phyloP scores from a whole-genome alignment of 2,113 vertebrate species.

The Oreotrochilus melanogaster region DNA sequence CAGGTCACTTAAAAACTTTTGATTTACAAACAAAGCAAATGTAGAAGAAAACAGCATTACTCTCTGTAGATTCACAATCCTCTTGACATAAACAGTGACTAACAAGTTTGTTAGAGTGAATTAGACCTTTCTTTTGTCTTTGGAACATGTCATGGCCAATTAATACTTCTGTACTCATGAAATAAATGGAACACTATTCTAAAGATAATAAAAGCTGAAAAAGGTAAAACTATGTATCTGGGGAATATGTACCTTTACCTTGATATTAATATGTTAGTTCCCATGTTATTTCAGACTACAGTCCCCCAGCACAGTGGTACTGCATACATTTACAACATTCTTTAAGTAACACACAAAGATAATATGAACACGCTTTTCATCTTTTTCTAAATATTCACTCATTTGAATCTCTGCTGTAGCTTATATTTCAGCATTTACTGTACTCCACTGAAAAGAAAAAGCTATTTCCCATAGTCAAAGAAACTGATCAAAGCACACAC shows the following conservation, averaged over 20 bases:
- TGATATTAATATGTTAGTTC: conserved; percentile 89
- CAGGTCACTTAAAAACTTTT: conserved; percentile 80
- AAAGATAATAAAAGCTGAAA: conserved; percentile 88
- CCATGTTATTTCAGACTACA: conserved; percentile 82
- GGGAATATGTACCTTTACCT: conserved; percentile 92
- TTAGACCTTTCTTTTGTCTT: conserved; percentile 97
- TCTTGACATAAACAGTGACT: conserved; percentile 86
- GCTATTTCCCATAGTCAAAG: conserved; percentile 55
- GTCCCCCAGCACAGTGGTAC: conserved; percentile 80
- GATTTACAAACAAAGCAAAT: conserved; percentile 82
- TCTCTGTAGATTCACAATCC: conserved; percentile 81
- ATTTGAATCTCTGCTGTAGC: conserved; percentile 76
- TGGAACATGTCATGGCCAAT: conserved; percentile 91
- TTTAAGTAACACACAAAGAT: conserved; percentile 77
- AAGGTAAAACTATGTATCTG: conserved; percentile 85
- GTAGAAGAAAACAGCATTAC: conserved; percentile 77
- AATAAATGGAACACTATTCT: conserved; percentile 84
- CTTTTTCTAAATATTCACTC: conserved; percentile 82
- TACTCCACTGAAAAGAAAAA: conserved; percentile 54
- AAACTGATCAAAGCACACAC: conserved; percentile 57
- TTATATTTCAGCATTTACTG: conserved; percentile 73
- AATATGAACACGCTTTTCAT: conserved; percentile 85
- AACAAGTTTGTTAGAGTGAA: conserved; percentile 97
- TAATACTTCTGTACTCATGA: conserved; percentile 87
- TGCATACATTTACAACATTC: conserved; percentile 89